These are phyloP conservation scores for Peromyscus eremicus DNA, from an alignment of 2,797 vertebrate genomes.

Conservation along the genomic window DNA sequence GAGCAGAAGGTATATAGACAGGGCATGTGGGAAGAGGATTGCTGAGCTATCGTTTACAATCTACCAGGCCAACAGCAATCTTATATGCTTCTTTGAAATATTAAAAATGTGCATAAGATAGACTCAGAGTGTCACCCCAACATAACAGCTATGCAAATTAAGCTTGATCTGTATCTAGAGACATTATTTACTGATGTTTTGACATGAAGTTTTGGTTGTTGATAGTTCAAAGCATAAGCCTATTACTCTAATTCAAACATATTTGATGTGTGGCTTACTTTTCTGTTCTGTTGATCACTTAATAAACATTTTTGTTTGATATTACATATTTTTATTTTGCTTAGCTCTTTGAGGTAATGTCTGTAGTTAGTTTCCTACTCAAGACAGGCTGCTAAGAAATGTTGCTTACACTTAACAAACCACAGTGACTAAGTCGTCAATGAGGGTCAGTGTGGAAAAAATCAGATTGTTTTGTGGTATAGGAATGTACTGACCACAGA, in stretches of 20 bases:
- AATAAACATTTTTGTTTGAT: slow-evolving; percentile 43
- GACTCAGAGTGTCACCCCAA: slow-evolving; percentile 51
- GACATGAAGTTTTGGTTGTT: slow-evolving; percentile 58
- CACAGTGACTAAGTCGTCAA: not conserved
- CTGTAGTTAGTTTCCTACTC: slow-evolving; percentile 18
- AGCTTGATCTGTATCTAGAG: slow-evolving; percentile 57
- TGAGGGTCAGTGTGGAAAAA: not conserved
- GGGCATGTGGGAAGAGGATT: slow-evolving; percentile 72
- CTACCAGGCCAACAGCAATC: slow-evolving; percentile 82
- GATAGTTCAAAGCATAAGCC: slow-evolving; percentile 53
- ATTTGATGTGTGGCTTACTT: slow-evolving; percentile 43
- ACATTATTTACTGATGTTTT: slow-evolving; percentile 72
- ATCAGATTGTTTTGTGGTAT: not conserved
- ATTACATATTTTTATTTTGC: slow-evolving; percentile 44
- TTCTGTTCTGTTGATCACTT: slow-evolving; percentile 22
- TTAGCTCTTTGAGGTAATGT: slow-evolving; percentile 22
- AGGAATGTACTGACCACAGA: not conserved
- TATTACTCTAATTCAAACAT: slow-evolving; percentile 46
- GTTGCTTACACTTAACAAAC: not conserved
- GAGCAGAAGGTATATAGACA: slow-evolving; percentile 77
- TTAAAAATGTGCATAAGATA: slow-evolving; percentile 78
- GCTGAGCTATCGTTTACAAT: slow-evolving; percentile 79
- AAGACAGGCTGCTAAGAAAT: slow-evolving; percentile 13
- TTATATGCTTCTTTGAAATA: slow-evolving; percentile 76
- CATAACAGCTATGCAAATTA: slow-evolving; percentile 75